A percentile compares a stretch with the other conserved stretches of the same genome.
phyloP scores from a whole-genome alignment of 2,888 invertebrate genomes.

The Griposia aprilina region DNA sequence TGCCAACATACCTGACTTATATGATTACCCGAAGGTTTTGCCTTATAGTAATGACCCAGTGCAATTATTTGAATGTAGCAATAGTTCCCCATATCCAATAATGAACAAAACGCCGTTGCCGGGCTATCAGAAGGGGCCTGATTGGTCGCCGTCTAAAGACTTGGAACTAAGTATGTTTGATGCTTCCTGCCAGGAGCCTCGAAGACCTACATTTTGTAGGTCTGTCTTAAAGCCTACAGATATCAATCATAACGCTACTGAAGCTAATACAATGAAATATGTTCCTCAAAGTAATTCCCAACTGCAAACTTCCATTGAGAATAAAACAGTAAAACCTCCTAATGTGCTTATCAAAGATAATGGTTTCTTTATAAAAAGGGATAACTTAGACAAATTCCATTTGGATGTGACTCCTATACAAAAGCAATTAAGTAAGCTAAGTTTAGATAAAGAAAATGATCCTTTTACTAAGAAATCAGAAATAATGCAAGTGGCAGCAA shows the following conservation, averaged over 20 bases:
- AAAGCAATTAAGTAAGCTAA: constrained; percentile 72
- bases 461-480: constrained; percentile 75
- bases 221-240: constrained; percentile 60
- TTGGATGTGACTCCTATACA: constrained; percentile 69
- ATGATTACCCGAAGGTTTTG: constrained; percentile 70
- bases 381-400: constrained; percentile 74
- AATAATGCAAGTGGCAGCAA: constrained; percentile 68
- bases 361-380: constrained; percentile 83
- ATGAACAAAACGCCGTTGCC: constrained; percentile 76
- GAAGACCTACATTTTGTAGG: constrained; percentile 64
- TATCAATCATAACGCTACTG: constrained; percentile 37
- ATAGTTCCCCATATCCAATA: constrained; percentile 82
- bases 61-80: constrained; percentile 81
- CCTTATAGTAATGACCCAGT: constrained; percentile 80
- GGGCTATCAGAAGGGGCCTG: constrained; percentile 62
- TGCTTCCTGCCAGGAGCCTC: constrained; percentile 71
- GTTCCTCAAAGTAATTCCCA: constrained; percentile 45
- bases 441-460: constrained; percentile 81
- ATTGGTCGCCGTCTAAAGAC: constrained; percentile 81
- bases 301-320: constrained; percentile 72
- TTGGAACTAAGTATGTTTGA: constrained; percentile 86
- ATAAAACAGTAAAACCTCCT: constrained; percentile 67
- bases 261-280: constrained; percentile 28
- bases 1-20: constrained; percentile 68
- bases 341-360: constrained; percentile 76